Conservation (phyloP, 2,113 vertebrate species). For the Rhinogobius similis region DNA sequence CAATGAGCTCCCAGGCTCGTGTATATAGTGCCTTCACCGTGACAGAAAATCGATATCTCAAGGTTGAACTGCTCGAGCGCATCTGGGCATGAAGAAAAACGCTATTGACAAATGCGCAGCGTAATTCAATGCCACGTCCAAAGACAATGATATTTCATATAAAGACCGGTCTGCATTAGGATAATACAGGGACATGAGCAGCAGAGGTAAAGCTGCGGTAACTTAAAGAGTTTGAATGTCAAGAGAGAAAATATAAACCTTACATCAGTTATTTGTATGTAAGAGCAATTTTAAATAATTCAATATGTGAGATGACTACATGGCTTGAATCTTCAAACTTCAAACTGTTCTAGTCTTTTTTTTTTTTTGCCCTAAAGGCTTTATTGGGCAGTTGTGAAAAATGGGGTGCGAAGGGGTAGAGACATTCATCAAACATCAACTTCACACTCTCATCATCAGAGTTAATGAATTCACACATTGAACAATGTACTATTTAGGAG, state of each 20-base stretch:
- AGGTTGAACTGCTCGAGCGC: constrained; percentile 61
- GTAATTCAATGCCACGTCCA: constrained; percentile 53
- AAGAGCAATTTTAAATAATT: no score
- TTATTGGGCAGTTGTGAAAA: no score
- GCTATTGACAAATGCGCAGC: constrained; percentile 61
- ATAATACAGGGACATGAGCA: constrained; percentile 15
- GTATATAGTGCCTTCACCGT: constrained; percentile 34
- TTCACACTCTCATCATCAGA: no score
- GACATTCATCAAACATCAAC: no score
- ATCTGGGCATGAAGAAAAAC: constrained; percentile 66
- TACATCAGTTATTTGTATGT: not conserved
- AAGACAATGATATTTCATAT: constrained; percentile 39
- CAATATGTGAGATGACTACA: no score
- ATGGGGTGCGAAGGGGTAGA: no score
- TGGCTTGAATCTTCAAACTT: no score
- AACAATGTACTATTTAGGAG: no score
- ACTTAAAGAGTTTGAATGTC: constrained; percentile 47
- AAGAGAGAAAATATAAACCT: constrained; percentile 19
- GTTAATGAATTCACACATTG: no score
- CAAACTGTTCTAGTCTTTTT: no score
- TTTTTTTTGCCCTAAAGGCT: no score
- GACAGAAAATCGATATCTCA: constrained; percentile 72
- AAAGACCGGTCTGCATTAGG: constrained; percentile 8
- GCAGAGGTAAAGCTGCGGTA: not conserved
- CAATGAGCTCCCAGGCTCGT: constrained; percentile 38